Evolutionary conservation across 1,140 invertebrate genomes (phyloP), one percentile per base, ranked within the genome.

Genomic region (Eurosta solidaginis): DNA sequence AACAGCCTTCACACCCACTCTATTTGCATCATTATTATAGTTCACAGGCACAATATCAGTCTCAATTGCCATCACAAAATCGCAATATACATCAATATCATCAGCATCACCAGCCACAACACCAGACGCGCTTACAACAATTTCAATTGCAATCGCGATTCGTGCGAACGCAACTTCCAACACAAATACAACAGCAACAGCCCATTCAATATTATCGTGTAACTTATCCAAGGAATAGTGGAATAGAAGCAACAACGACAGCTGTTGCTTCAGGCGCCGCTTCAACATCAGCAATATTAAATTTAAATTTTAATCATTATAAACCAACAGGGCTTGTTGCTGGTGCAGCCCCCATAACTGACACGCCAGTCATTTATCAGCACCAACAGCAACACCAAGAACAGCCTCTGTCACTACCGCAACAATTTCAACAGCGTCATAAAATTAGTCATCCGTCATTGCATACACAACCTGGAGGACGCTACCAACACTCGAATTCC

Each of bases 71-170:
- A 14, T 17, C n/a, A 6, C 82, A 82, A 1, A 79, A 82, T 1
- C 82, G 81, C 3, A 82, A 84, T 29, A 80, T 81, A 14, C 81
- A 79, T 4, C 79, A 81, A 33, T 78, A 79, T 40, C 83, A 82
- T 49, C 81, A 74, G 20, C 63, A 14, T 22, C 47, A 49, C 42
- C 49, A 42, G 73, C 79, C 81, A 79, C 79, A 83, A 45, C 78
- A 79, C 29, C 75, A 79, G 17, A 27, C 22, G 74, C 78, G 77
- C 27, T 45, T 36, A 14, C 76, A 77, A 74, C n/a, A n/a, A n/a
- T n/a, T n/a, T n/a, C 79, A 80, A 40, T 25, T 80, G 79, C 84
- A 84, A 78, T 78, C 82, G 77, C 80, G 80, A 54, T 84, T 81
- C 74, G 9, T 59, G 78, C 79, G 78, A 85, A 25, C 22, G 20